Evolutionary conservation across 2,888 invertebrate species (phyloP).

Genomic region (Tholera decimalis): DNA sequence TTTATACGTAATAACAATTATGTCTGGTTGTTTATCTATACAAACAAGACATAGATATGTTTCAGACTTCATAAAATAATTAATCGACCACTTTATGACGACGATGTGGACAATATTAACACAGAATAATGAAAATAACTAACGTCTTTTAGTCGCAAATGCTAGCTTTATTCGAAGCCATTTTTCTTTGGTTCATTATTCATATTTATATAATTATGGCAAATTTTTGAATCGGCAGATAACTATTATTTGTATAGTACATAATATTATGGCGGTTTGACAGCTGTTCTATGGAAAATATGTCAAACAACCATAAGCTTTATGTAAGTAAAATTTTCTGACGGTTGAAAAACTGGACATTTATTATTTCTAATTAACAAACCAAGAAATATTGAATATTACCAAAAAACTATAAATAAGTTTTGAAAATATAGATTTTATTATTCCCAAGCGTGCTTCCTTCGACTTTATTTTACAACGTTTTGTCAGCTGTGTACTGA

Average conservation of each 20-base stretch:
- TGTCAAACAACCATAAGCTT: background rate
- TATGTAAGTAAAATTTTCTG: background rate
- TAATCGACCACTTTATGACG: slow-evolving; percentile 51
- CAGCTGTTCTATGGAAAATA: background rate
- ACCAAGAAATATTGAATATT: background rate
- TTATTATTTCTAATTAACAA: background rate
- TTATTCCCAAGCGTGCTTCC: slow-evolving; percentile 4
- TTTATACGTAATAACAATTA: slow-evolving; percentile 77
- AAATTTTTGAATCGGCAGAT: background rate
- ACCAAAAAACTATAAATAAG: background rate
- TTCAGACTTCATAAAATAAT: slow-evolving; percentile 77
- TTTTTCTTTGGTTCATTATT: slow-evolving; percentile 3
- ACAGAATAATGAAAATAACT: slow-evolving; percentile 18
- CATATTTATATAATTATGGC: too few relatives aligned
- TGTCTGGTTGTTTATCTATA: slow-evolving; percentile 76
- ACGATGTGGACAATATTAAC: slow-evolving; percentile 30
- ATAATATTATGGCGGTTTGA: background rate
- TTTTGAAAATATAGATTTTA: slow-evolving; percentile 13
- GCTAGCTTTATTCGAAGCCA: background rate
- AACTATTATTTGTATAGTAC: background rate
- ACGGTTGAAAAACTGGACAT: background rate
- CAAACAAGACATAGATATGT: slow-evolving; percentile 89
- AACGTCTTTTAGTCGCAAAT: slow-evolving; percentile 4
- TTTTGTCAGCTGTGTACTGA: slow-evolving; percentile 54
- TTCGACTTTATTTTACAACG: slow-evolving; percentile 15